Base-by-base conservation (phyloP, 2,113 vertebrate species). In the Mesitornis unicolor region DNA sequence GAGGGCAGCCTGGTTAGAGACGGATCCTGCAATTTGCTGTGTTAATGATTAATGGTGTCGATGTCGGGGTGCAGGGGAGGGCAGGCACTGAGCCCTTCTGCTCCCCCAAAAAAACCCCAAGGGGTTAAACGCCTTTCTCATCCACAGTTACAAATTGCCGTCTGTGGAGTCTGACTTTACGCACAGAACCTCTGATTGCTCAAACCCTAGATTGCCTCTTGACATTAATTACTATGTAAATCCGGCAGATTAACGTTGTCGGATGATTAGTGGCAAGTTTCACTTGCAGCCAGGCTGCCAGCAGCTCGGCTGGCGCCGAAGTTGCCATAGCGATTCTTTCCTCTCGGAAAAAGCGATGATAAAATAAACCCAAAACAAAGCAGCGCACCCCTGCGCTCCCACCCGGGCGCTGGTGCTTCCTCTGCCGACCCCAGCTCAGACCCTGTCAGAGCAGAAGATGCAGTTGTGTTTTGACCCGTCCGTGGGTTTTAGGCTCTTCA, bases 141-240 rank as follows among this genome's bases (percentile, higher is more conserved):
- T 4, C 13, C 22, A 13, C 61, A 29, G 13, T 90, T 84, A 85
- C 31, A 45, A 65, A 48, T 21, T 54, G 82, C 96, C 65, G 91
- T 43, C 87, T 91, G 90, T 7, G 1, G 54, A 90, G 87, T 11
- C 77, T 94, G 96, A 89, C 91, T 94, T 83, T 48, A 60, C 68
- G 96, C 86, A 59, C 56, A 68, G 57, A 57, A 95, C 75, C 87
- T 73, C 93, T 96, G 97, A 97, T 97, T 97, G 97, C 97, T 96
- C 86, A 50, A 93, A 77, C 61, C 42, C 79, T 90, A 96, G 95
- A 96, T 95, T 96, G 96, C 97, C 97, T 97, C 96, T 97, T 97
- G 97, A 97, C 97, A 96, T 97, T 97, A 97, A 97, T 97, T 97
- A 96, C 95, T 95, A 97, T 96, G 95, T 96, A 97, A 97, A 97